Base-by-base conservation (phyloP, 2,888 invertebrate genomes). In the Apamea epomidion region DNA sequence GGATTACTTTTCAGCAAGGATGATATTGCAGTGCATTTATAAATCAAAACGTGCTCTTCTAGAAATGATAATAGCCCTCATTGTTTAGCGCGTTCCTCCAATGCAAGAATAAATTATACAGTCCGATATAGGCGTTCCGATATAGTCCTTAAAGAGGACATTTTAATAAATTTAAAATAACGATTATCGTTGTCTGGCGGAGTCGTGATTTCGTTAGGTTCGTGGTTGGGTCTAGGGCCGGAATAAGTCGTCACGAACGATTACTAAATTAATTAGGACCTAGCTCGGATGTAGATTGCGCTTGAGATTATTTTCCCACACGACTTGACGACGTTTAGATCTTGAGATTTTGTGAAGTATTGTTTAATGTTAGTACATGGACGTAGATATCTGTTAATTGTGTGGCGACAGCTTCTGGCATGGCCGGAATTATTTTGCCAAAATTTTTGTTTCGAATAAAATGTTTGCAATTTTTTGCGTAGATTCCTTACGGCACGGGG, bases 121-220 rank as follows among this genome's bases (percentile, higher is more conserved):
- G 95, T 95, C 96, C 95, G 96, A 97, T 97, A 95, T 94, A 95
- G 95, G 94, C 93, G 94, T 94, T 93, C 95, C 95, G 97, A 96
- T 96, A 96, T 95, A 96, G 96, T 95, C 96, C 96, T 96, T 95
- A 94, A 95, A 95, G 96, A 95, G 96, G 96, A 96, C 96, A 97
- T 97, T 97, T 97, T 97, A 97, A 97, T 97, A 97, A 97, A 97
- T 97, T 97, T 97, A 96, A 97, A 97, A 97, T 96, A 97, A 97
- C 96, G 96, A 97, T 97, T 96, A 97, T 97, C 97, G 96, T 96
- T 96, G 95, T 95, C 94, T 94, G 92, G 95, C 95, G 91, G 95
- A 96, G 97, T 97, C 97, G 97, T 97, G 97, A 96, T 97, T 96
- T 96, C 96, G 97, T 96, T 97, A 96, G 95, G 96, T 95, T 95